phyloP scores from a whole-genome alignment of 2,113 vertebrate genomes.

The Myiagra hebetior region DNA sequence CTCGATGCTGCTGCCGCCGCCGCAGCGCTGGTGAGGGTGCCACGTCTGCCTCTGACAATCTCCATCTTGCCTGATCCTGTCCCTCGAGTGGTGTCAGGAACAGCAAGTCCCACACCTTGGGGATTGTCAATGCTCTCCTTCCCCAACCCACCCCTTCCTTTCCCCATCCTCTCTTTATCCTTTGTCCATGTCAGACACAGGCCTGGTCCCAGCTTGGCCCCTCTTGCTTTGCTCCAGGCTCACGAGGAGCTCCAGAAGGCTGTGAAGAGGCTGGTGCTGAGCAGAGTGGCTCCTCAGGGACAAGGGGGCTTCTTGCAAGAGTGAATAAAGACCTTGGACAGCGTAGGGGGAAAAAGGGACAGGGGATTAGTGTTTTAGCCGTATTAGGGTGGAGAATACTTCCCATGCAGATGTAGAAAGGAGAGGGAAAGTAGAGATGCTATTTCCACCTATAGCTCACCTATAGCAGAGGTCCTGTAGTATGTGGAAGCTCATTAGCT shows the following conservation, averaged over 20 bases:
- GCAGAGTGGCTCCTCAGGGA: background rate
- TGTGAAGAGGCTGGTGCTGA: background rate
- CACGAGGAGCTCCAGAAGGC: background rate
- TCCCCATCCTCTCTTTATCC: background rate
- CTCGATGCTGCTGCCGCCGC: no score
- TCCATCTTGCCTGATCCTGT: background rate
- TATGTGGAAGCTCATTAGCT: background rate
- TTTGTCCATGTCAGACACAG: background rate
- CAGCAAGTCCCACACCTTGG: background rate
- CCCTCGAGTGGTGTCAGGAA: background rate
- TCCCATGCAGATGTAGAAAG: background rate
- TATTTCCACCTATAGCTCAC: background rate
- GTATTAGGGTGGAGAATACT: background rate
- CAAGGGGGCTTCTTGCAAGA: background rate
- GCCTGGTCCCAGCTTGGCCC: background rate
- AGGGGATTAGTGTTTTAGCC: background rate
- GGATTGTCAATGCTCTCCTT: background rate
- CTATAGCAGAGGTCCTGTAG: background rate
- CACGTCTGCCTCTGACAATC: background rate
- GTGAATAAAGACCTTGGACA: background rate
- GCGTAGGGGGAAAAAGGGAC: fast-evolving
- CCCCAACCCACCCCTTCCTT: background rate
- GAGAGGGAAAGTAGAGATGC: background rate
- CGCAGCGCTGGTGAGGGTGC: background rate
- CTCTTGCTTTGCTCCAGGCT: background rate